These are phyloP conservation scores for Equus przewalskii DNA, from an alignment of 2,113 vertebrate genomes.

Conservation along the genomic window DNA sequence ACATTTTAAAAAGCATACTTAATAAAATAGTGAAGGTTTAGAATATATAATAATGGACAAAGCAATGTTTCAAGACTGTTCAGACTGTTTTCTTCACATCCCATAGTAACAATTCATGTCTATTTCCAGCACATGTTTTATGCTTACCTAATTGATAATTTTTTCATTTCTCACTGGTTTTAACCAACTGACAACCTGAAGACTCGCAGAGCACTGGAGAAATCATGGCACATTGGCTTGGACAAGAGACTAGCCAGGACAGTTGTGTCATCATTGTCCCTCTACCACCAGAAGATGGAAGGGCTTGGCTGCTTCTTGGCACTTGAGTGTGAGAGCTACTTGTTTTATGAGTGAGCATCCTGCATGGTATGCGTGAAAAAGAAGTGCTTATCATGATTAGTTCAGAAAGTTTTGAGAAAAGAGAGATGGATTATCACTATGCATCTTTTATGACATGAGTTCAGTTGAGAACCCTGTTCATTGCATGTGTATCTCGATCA, in stretches of 20 bases:
- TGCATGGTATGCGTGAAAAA: neutral
- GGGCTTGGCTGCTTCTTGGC: neutral
- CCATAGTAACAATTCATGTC: neutral
- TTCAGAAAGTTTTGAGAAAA: neutral
- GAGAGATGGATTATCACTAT: neutral
- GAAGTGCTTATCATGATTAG: neutral
- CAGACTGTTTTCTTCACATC: neutral
- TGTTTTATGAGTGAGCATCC: neutral
- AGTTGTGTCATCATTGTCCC: neutral
- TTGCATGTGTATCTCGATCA: neutral
- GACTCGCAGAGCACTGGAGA: rapidly evolving
- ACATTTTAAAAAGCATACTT: neutral
- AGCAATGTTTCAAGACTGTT: neutral
- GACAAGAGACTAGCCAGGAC: neutral
- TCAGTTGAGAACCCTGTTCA: neutral
- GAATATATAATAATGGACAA: neutral
- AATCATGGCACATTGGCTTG: neutral
- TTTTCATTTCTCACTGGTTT: neutral
- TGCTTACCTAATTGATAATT: neutral
- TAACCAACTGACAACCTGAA: neutral
- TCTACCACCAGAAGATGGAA: neutral
- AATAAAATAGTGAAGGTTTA: neutral
- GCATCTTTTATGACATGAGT: neutral
- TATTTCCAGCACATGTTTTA: neutral
- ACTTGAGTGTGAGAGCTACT: neutral